A percentile compares a stretch with the other conserved stretches of the same genome.
These are phyloP conservation scores for Palloptera scutellata DNA, from an alignment of 2,888 invertebrate species.

Conservation along the genomic window DNA sequence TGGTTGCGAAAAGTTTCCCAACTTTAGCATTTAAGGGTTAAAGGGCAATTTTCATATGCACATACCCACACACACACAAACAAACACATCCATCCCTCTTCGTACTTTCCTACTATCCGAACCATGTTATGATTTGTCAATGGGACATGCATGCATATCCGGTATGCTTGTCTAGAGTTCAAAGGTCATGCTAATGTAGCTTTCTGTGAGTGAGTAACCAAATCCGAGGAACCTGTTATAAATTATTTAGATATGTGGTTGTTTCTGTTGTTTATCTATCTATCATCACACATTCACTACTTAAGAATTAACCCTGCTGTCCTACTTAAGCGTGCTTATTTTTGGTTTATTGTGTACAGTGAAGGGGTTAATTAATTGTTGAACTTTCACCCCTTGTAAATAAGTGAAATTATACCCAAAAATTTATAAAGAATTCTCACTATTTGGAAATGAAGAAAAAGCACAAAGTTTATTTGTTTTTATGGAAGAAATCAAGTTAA, in stretches of 20 bases:
- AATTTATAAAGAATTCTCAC: not conserved
- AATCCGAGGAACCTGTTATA: too few species aligned
- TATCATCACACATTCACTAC: too few species aligned
- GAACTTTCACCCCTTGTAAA: conserved; percentile 38
- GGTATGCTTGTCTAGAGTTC: conserved; percentile 13
- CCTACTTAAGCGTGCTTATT: too few species aligned
- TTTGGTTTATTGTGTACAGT: too few species aligned
- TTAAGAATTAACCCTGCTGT: too few species aligned
- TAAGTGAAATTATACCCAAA: conserved; percentile 5
- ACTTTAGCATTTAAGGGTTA: conserved; percentile 30
- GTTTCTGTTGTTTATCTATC: too few species aligned
- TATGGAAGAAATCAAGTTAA: not conserved
- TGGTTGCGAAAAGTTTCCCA: conserved; percentile 10
- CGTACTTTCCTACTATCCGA: conserved; percentile 40
- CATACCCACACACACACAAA: conserved; percentile 10
- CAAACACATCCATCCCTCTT: too few species aligned
- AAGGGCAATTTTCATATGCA: conserved; percentile 33
- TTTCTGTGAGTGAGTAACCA: too few species aligned
- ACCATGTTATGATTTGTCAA: conserved; percentile 45
- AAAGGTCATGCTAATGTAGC: conserved; percentile 19
- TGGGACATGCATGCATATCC: conserved; percentile 31
- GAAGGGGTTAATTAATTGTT: conserved; percentile 42
- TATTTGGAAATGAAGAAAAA: conserved; percentile 1
- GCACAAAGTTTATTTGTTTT: not conserved
- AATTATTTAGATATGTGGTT: too few species aligned